A percentile compares a stretch with the other conserved stretches of the same genome.
These are phyloP conservation scores for Peromyscus maniculatus DNA, from an alignment of 2,113 vertebrate genomes.

Conservation along the genomic window DNA sequence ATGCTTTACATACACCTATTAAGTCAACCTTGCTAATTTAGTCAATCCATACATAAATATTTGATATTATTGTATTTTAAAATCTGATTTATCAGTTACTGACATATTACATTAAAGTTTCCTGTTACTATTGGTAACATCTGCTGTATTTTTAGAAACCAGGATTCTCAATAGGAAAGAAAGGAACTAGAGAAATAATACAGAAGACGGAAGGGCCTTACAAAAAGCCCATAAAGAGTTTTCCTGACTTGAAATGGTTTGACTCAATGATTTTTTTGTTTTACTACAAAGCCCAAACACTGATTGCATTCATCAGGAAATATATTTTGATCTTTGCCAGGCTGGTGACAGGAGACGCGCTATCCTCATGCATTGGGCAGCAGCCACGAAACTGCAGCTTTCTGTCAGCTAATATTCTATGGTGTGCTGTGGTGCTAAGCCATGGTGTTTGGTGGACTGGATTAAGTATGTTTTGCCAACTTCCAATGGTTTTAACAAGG, in stretches of 20 bases:
- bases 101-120: conserved; percentile 11
- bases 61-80: background rate
- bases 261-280: background rate
- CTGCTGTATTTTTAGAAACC: background rate
- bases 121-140: background rate
- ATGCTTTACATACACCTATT: background rate
- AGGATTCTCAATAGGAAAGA: background rate
- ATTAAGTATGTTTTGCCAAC: background rate
- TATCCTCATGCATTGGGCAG: background rate
- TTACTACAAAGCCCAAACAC: background rate
- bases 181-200: background rate
- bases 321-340: background rate
- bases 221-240: background rate
- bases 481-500: background rate
- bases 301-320: background rate
- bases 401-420: background rate
- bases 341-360: no score
- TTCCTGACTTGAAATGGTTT: background rate
- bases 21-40: conserved; percentile 47
- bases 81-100: conserved; percentile 31
- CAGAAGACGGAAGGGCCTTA: background rate
- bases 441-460: background rate
- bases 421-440: background rate
- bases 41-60: background rate
- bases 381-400: background rate